Evolutionary conservation across 2,797 vertebrate species (phyloP), one percentile per base, ranked within the genome.

Genomic region (Rhabdomys pumilio): DNA sequence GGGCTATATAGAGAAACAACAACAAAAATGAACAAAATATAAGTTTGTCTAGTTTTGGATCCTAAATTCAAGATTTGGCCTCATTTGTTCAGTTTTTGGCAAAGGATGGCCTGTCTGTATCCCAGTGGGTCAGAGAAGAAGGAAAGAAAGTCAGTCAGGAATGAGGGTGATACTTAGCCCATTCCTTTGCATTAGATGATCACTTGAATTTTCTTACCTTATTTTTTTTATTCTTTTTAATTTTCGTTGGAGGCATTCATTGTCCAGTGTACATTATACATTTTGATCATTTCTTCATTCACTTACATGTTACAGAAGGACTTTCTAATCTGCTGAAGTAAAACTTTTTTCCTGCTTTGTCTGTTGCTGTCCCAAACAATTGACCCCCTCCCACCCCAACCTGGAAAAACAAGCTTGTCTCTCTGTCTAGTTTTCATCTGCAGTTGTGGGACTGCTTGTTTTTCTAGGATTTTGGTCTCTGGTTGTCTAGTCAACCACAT

Each of bases 401-500:
- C 67, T 20, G n/a, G 34, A 38, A 6, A 38, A 38, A 50, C 9
- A 72, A 72, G 63, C 75, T 57, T 63, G 14, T 81, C 95, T 95
- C 95, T 95, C 67, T 73, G 12, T 67, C 24, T 79, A 14, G 19
- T 57, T 96, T 95, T 87, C 90, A 22, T 26, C 61, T 26, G 91
- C 50, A 67, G 15, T 93, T 29, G 5, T 29, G 29, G 22, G 17
- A 26, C 31, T 86, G n/a, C 4, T 6, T 20, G 0, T 20, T 79
- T 96, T 89, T n/a, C 47, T 65, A 53, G 12, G 31, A 93, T 91
- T 91, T 94, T 89, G 77, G 34, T 76, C n/a, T 79, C 15, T 81
- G 55, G 20, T 86, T 29, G 13, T 34, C 59, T 79, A 34, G 67
- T 88, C 41, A 92, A 29, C 19, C 65, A 80, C 55, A 75, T 12